phyloP scores from a whole-genome alignment of 2,113 vertebrate species.

The Odocoileus hemionus region DNA sequence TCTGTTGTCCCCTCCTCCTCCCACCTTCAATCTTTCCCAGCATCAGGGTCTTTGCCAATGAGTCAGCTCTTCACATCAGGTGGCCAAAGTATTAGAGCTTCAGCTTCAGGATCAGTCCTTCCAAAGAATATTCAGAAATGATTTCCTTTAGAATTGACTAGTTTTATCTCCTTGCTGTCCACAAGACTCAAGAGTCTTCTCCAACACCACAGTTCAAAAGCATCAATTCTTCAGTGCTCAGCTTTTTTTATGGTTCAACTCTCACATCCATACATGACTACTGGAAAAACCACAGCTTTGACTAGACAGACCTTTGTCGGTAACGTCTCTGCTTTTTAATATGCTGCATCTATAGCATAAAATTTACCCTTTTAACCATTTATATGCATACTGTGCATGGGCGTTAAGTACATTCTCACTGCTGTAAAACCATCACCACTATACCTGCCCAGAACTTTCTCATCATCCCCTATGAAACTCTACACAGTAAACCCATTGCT shows the following conservation, averaged over 20 bases:
- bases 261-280: background rate
- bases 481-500: background rate
- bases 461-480: background rate
- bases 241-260: background rate
- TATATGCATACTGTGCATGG: accelerated
- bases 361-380: background rate
- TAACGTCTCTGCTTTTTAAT: background rate
- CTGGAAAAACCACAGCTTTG: background rate
- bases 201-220: background rate
- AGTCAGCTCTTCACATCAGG: background rate
- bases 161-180: background rate
- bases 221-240: background rate
- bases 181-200: background rate
- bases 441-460: background rate
- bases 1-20: background rate
- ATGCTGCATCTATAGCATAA: background rate
- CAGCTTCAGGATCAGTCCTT: background rate
- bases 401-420: background rate
- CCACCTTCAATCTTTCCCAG: background rate
- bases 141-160: background rate
- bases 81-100: background rate
- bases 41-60: background rate
- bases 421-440: background rate
- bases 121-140: background rate
- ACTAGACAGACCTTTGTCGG: background rate